Evolutionary conservation across 2,797 vertebrate species (phyloP).

Genomic region (Mus minutoides): DNA sequence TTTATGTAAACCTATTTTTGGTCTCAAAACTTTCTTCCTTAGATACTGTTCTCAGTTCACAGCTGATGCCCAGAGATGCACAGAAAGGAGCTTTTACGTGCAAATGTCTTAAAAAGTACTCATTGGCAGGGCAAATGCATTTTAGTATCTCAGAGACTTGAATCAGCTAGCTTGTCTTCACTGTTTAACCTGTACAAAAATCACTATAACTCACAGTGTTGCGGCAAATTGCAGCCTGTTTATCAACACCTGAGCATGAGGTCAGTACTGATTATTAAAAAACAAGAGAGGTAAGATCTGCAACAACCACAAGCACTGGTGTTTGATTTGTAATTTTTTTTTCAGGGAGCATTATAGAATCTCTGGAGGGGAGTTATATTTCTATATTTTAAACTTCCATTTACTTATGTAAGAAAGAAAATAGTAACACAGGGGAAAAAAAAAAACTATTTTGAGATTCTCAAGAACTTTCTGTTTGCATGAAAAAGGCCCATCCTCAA

Average conservation of each 20-base stretch:
- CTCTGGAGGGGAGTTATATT: not conserved
- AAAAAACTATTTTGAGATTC: not conserved
- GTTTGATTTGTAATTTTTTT: not conserved
- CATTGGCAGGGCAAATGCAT: not conserved
- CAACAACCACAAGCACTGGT: not conserved
- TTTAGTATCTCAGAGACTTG: not conserved
- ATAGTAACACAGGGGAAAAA: too few relatives aligned
- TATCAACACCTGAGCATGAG: not conserved
- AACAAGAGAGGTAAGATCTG: not conserved
- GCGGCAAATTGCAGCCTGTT: not conserved
- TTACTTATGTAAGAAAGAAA: not conserved
- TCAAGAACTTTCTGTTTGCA: not conserved
- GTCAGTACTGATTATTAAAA: not conserved
- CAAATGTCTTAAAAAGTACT: not conserved
- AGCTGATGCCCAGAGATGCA: not conserved
- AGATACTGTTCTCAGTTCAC: constrained; percentile 27
- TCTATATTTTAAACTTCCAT: not conserved
- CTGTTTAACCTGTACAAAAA: not conserved
- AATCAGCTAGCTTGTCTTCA: not conserved
- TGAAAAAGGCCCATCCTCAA: not conserved
- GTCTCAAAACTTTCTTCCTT: constrained; percentile 49
- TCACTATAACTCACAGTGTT: not conserved
- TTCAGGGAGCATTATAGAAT: not conserved
- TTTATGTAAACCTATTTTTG: constrained; percentile 58
- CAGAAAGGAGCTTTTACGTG: constrained; percentile 15